A percentile compares a stretch with the other conserved stretches of the same genome.
These are phyloP conservation scores for Drosophila austrosaltans DNA, from an alignment of 2,888 invertebrate genomes.

Conservation along the genomic window DNA sequence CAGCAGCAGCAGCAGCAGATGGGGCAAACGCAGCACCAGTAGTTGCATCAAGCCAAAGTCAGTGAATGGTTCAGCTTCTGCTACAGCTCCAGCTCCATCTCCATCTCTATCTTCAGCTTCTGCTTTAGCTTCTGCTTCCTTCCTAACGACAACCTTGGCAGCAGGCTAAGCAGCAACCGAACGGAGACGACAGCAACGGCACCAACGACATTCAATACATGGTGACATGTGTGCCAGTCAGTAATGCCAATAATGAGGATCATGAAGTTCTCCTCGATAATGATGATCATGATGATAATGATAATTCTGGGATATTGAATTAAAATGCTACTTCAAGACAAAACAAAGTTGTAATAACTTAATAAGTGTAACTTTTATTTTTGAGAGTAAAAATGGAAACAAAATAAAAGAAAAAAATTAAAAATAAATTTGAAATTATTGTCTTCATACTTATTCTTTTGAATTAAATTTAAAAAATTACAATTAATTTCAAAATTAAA, in stretches of 20 bases:
- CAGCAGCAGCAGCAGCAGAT: constrained; percentile 21
- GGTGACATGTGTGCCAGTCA: constrained; percentile 61
- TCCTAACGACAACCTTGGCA: constrained; percentile 67
- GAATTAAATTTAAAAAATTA: too few species aligned
- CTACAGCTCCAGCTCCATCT: constrained; percentile 15
- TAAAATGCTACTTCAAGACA: neutral
- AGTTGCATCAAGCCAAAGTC: constrained; percentile 25
- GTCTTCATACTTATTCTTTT: too few species aligned
- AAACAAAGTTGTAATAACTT: neutral
- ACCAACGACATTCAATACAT: constrained; percentile 61
- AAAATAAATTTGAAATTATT: too few species aligned
- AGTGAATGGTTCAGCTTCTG: constrained; percentile 17
- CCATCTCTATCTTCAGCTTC: neutral
- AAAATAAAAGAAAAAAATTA: too few species aligned
- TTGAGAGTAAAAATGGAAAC: too few species aligned
- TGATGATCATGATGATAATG: neutral
- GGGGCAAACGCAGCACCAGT: constrained; percentile 19
- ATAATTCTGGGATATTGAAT: neutral
- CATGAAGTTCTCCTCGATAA: neutral
- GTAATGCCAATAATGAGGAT: constrained; percentile 19
- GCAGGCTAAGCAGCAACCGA: constrained; percentile 44
- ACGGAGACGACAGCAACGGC: constrained; percentile 22
- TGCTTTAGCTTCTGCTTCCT: constrained; percentile 53
- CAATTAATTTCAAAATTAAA: too few species aligned
- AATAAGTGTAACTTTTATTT: too few species aligned